Evolutionary conservation across 2,113 vertebrate species (phyloP).

Genomic region (Pungitius pungitius): DNA sequence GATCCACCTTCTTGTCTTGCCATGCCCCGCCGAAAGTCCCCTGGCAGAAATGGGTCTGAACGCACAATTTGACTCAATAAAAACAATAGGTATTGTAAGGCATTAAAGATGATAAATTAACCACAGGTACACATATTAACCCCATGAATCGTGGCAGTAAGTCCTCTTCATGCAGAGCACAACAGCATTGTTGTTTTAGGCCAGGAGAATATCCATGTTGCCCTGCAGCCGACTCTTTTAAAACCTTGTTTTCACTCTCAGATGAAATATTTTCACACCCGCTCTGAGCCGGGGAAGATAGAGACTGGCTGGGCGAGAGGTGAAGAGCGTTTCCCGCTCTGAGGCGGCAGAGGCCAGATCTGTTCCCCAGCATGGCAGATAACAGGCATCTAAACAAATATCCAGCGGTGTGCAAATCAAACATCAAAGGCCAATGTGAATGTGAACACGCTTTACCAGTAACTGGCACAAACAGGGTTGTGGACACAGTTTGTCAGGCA

Average conservation of each 20-base stretch:
- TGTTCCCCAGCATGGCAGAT: constrained; percentile 42
- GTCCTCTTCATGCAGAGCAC: constrained; percentile 18
- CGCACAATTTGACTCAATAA: neutral
- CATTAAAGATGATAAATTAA: neutral
- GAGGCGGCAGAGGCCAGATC: constrained; percentile 28
- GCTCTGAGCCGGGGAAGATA: constrained; percentile 62
- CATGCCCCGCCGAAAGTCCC: too few relatives aligned
- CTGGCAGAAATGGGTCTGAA: too few relatives aligned
- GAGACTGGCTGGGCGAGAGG: constrained; percentile 47
- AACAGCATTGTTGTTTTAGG: constrained; percentile 56
- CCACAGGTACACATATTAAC: too few relatives aligned
- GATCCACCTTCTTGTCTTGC: too few relatives aligned
- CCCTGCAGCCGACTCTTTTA: constrained; percentile 28
- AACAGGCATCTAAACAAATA: constrained; percentile 55
- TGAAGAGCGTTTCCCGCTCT: constrained; percentile 61
- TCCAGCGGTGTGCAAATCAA: constrained; percentile 20
- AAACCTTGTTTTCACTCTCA: constrained; percentile 68
- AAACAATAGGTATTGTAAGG: neutral
- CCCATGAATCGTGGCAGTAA: too few relatives aligned
- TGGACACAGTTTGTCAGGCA: constrained; percentile 18
- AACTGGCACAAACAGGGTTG: constrained; percentile 28
- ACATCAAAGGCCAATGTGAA: constrained; percentile 28
- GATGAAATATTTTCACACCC: constrained; percentile 73
- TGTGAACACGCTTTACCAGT: constrained; percentile 16
- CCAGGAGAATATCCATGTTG: constrained; percentile 63